Base-by-base conservation (phyloP, 2,113 vertebrate species). In the Pachycephala philippinensis region DNA sequence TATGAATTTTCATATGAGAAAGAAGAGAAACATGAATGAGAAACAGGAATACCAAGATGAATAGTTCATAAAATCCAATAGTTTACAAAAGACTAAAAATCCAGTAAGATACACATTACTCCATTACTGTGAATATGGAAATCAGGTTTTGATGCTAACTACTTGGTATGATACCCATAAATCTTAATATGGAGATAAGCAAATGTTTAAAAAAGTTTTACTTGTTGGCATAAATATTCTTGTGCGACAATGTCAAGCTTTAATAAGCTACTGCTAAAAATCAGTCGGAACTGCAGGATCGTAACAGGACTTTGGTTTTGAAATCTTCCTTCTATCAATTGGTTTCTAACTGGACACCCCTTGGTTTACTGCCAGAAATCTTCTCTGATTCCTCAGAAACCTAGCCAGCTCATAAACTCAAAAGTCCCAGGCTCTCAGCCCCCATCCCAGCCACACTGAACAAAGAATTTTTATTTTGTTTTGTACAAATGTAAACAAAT, bases 121-220 rank as follows among this genome's bases (percentile, higher is more conserved):
- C 21, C 23, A 13, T 26, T 78, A 20, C 3, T 37, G 28, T 40
- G n/a, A 77, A 57, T 30, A 49, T 11, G 10, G 47, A 20, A 70
- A 27, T 35, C 23, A 63, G 15, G 9, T 78, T 91, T 70, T 45
- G 35, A 31, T 77, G 27, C 6, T 22, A 31, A 11, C 7, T 44
- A 5, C 13, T 71, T 35, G 5, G 5, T 49, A 12, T 8, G 27
- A 14, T 35, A 64, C 6, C 6, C 28, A 8, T 33, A 65, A 50
- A 30, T 1, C 3, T 82, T 42, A 79, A 71, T 15, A 63, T 0
- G 0, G 57, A 76, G 21, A 40, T 6, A 68, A 50, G 5, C 0
- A 53, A 40, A 70, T 10, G 3, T 26, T 10, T 3, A 14, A 56
- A 22, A 42, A 39, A 3, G 0, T 11, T 53, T 84, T 56, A 33